Conservation (phyloP, 2,888 invertebrate species). For the Drosophila mulleri region DNA sequence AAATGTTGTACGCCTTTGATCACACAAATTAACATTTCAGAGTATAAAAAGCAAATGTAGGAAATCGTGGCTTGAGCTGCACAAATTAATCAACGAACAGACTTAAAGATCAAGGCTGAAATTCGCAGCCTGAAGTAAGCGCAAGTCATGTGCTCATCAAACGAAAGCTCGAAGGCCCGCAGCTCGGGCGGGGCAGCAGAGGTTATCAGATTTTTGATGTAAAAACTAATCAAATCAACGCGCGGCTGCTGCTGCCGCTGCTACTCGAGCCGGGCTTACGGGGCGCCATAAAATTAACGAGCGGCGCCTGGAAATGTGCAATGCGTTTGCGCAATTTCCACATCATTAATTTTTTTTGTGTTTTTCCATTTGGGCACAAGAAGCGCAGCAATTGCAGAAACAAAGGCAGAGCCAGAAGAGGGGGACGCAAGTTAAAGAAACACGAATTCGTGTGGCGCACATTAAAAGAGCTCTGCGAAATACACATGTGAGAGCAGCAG, state of each 20-base stretch:
- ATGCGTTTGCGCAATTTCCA: slow-evolving; percentile 71
- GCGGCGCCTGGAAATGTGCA: slow-evolving; percentile 45
- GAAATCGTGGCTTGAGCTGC: not conserved
- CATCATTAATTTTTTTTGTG: slow-evolving; percentile 71
- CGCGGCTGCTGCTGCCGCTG: slow-evolving; percentile 1
- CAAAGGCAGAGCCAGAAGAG: not conserved
- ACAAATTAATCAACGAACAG: not conserved
- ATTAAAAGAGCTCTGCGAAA: slow-evolving; percentile 48
- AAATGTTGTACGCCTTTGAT: too few species aligned
- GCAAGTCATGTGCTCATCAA: slow-evolving; percentile 1
- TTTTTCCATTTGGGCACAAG: slow-evolving; percentile 14
- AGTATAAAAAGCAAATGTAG: too few species aligned
- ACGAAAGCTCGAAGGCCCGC: not conserved
- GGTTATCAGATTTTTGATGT: slow-evolving; percentile 44
- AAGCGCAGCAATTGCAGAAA: slow-evolving; percentile 38
- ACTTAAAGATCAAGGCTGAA: not conserved
- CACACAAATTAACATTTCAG: too few species aligned
- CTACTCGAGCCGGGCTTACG: not conserved
- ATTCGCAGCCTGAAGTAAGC: not conserved
- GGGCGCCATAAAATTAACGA: slow-evolving; percentile 54
- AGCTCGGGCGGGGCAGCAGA: not conserved
- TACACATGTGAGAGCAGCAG: slow-evolving; percentile 45
- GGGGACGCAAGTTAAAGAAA: not conserved
- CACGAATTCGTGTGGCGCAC: slow-evolving; percentile 25
- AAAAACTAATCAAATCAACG: slow-evolving; percentile 58